Evolutionary conservation across 2,888 invertebrate genomes (phyloP).

Genomic region (Ephialtes manifestator): DNA sequence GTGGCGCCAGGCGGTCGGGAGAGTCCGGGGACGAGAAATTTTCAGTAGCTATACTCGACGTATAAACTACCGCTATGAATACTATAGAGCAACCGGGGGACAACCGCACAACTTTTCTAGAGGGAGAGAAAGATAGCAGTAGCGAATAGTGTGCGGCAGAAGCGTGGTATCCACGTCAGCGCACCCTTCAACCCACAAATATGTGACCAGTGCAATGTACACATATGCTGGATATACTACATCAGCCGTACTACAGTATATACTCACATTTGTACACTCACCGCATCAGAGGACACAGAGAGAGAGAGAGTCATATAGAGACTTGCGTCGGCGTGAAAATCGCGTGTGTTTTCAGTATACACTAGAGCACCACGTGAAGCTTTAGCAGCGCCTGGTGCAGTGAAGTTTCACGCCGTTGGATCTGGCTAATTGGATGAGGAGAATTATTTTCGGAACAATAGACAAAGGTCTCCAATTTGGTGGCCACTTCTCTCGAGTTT

Average conservation of each 20-base stretch:
- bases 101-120: constrained; percentile 30
- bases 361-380: constrained; percentile 14
- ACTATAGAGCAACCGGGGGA: constrained; percentile 9
- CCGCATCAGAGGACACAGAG: constrained; percentile 23
- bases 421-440: constrained; percentile 72
- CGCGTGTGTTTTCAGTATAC: constrained; percentile 28
- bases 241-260: background rate
- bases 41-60: constrained; percentile 9
- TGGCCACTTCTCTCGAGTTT: background rate
- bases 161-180: constrained; percentile 43
- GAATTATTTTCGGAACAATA: constrained; percentile 74
- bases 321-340: constrained; percentile 43
- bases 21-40: constrained; percentile 12
- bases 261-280: constrained; percentile 30
- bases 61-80: constrained; percentile 23
- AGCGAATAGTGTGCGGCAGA: constrained; percentile 28
- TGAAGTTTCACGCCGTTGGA: constrained; percentile 46
- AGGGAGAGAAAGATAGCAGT: too few relatives aligned
- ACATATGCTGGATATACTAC: background rate
- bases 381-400: constrained; percentile 19
- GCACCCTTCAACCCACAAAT: constrained; percentile 33
- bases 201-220: constrained; percentile 34
- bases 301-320: background rate
- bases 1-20: constrained; percentile 46
- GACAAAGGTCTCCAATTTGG: constrained; percentile 65